Base-by-base conservation (phyloP, 2,888 invertebrate species). In the Lasioglossum vierecki region DNA sequence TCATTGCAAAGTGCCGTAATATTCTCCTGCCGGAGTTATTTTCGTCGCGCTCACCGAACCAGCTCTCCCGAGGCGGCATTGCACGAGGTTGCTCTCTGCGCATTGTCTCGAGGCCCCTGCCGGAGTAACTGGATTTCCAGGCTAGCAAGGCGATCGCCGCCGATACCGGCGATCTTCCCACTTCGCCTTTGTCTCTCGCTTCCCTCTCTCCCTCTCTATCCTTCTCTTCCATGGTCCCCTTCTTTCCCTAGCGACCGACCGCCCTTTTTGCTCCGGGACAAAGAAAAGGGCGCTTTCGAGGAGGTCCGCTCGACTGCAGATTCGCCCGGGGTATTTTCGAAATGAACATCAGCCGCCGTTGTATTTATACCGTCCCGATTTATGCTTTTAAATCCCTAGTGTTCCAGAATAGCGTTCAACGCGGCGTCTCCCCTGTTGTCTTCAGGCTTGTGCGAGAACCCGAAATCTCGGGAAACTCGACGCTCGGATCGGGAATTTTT, bases 1-100 rank as follows among this genome's bases (percentile, higher is more conserved):
- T 91, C 85, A 88, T 88, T 87, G 88, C 87, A 86, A 90, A 91
- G 91, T 92, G 92, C 91, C 90, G 91, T 92, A 92, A 92, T 92
- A 91, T 90, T 92, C 91, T 91, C 90, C 89, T 88, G 88, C 82
- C 83, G 78, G 88, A 83, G 91, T 89, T 92, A 92, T 92, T 92
- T 92, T 92, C 87, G 90, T 91, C 92, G 86, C 85, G 88, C 89
- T 88, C 84, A 76, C 83, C 86, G 87, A 80, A 91, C 89, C 86
- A 82, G 86, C 88, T 91, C 88, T 88, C 91, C 80, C 84, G 85
- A 88, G 83, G 89, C 89, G 89, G 88, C 88, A 88, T 89, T 85
- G 87, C 89, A 86, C 89, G 85, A 77, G 80, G 80, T 76, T 81
- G 83, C 86, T 83, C 86, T 86, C 88, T 68, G 88, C 83, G 85